Evolutionary conservation across 2,113 vertebrate genomes (phyloP).

Genomic region (Brachypteracias leptosomus): DNA sequence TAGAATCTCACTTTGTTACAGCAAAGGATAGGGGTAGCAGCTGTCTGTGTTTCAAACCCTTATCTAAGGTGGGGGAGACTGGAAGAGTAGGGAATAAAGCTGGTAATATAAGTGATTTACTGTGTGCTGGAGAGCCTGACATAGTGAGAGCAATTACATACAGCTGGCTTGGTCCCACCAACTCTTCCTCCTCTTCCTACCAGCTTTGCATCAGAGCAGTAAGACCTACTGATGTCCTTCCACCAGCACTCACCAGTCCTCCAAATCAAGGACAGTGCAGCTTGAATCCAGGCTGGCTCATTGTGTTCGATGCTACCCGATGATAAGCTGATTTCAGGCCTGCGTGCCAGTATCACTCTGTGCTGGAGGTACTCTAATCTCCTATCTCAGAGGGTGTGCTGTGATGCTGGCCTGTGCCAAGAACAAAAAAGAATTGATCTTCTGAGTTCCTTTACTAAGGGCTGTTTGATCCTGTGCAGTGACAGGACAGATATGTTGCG

Average conservation of each 20-base stretch:
- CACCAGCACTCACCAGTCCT: neutral
- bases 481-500: neutral
- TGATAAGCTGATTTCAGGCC: neutral
- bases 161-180: neutral
- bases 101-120: neutral
- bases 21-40: neutral
- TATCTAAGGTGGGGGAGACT: neutral
- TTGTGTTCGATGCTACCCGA: neutral
- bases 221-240: neutral
- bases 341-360: neutral
- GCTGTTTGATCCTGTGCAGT: neutral
- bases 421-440: neutral
- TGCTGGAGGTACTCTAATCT: constrained; percentile 3
- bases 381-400: neutral
- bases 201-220: neutral
- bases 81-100: neutral
- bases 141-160: neutral
- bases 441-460: neutral
- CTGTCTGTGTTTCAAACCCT: neutral
- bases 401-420: neutral
- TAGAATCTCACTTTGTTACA: neutral
- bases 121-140: neutral
- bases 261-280: neutral
- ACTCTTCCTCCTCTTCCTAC: neutral
- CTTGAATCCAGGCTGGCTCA: neutral